Evolutionary conservation across 2,113 vertebrate species (phyloP), one percentile per base, ranked within the genome.

Genomic region (Lates calcarifer): DNA sequence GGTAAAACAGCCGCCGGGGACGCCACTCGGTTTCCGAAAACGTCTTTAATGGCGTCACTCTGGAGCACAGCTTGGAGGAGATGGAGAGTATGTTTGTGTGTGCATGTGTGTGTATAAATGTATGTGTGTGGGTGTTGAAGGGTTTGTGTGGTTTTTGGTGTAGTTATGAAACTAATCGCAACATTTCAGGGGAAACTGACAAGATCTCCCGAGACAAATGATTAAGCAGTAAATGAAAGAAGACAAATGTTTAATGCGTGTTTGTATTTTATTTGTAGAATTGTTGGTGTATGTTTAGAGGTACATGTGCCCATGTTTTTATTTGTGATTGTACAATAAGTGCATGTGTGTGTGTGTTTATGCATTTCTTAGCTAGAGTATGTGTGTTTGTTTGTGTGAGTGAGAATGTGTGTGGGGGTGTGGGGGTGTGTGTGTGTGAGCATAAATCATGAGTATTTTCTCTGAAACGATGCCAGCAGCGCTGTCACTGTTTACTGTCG

Each of bases 81-180:
- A 69, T 33, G 43, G 60, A 63, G 81, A 41, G 24, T 33, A 2
- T 39, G 49, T 77, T 3, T 58, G 18, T 62, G 66, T 62, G 53
- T 53, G 33, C 65, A 17, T 43, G 13, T 68, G 35, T 70, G 29
- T 77, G 60, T 55, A 57, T 60, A 41, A 39, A 11, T 72, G 55
- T 43, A 24, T 43, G 6, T 70, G 60, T 29, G 81, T 81, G 73
- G 41, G 84, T 47, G 83, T 78, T 67, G 56, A 72, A 75, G 84
- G 73, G 17, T 73, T 79, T 88, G 86, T 83, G 79, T 85, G 49
- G 57, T 63, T 64, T 63, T 26, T 60, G 66, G 89, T 86, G 82
- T 82, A 65, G 2, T 66, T 82, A 53, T 77, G 84, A 85, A 83
- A 87, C 78, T 70, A 77, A 87, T 88, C 61, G 49, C 76, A 76